Conservation (phyloP, 2,888 invertebrate species). For the Vannuccia rotundouncinata region DNA sequence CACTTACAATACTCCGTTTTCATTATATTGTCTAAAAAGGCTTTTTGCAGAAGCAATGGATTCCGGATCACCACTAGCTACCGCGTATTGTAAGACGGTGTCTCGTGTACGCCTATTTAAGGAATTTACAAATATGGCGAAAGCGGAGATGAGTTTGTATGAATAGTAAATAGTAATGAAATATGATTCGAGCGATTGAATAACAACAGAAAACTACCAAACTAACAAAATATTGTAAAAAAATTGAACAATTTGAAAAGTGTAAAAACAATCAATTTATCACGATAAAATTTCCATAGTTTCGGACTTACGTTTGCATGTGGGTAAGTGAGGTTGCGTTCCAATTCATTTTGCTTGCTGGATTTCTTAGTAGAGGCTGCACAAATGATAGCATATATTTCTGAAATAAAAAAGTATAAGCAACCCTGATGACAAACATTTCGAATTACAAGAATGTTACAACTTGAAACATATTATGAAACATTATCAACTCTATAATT, state of each 20-base stretch:
- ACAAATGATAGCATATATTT: background rate
- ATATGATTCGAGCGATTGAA: no score
- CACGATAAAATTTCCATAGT: no score
- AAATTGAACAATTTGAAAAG: no score
- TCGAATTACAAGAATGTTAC: background rate
- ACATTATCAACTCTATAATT: no score
- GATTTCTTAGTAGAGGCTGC: background rate
- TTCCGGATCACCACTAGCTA: background rate
- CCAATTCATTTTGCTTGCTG: background rate
- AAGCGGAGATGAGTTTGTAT: no score
- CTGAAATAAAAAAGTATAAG: background rate
- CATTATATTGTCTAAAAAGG: background rate
- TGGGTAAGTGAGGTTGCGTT: background rate
- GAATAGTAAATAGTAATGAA: no score
- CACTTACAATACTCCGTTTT: background rate
- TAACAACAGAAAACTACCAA: no score
- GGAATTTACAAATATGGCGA: no score
- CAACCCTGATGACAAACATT: background rate
- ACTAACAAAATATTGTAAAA: no score
- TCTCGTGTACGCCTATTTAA: background rate
- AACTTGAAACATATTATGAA: no score
- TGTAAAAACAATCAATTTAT: no score
- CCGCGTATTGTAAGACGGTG: background rate
- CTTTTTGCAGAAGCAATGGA: background rate
- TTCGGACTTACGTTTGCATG: background rate